Conservation (phyloP, 2,113 vertebrate species). For the Syngnathus floridae region DNA sequence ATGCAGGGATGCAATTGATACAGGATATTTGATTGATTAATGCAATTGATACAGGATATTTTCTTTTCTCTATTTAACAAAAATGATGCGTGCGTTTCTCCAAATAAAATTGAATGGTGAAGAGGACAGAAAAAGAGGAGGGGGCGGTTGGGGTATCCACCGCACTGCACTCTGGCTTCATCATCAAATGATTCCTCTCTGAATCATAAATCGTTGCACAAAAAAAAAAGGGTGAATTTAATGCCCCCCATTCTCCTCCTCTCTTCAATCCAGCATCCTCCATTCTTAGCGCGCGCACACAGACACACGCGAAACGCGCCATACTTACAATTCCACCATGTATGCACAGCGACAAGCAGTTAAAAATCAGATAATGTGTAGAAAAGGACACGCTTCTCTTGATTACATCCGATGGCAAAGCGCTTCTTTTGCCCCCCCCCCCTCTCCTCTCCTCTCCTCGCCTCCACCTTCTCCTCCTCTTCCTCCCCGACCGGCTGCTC, state of each 20-base stretch:
- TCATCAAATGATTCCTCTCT: not conserved
- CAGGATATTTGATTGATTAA: not conserved
- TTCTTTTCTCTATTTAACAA: not conserved
- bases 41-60: not conserved
- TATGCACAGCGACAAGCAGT: conserved; percentile 75
- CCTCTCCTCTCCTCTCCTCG: conserved; percentile 53
- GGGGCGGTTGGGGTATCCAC: conserved; percentile 47
- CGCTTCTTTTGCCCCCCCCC: conserved; percentile 47
- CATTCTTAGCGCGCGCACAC: not conserved
- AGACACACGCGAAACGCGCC: no score
- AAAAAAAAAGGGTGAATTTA: conserved; percentile 48
- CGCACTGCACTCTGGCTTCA: not conserved
- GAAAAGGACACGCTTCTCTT: conserved; percentile 56
- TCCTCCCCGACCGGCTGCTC: conserved; percentile 65
- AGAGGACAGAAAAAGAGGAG: conserved; percentile 3
- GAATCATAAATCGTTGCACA: conserved; percentile 49
- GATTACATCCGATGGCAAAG: conserved; percentile 78
- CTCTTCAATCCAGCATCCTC: not conserved
- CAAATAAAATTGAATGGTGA: not conserved
- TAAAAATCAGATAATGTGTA: conserved; percentile 1
- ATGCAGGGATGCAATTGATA: conserved; percentile 1
- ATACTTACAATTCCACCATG: conserved; percentile 81
- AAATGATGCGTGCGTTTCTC: not conserved
- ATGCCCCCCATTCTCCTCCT: not conserved
- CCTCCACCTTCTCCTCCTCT: conserved; percentile 32